phyloP scores from a whole-genome alignment of 2,888 invertebrate species.

The Synanthedon andrenaeformis region DNA sequence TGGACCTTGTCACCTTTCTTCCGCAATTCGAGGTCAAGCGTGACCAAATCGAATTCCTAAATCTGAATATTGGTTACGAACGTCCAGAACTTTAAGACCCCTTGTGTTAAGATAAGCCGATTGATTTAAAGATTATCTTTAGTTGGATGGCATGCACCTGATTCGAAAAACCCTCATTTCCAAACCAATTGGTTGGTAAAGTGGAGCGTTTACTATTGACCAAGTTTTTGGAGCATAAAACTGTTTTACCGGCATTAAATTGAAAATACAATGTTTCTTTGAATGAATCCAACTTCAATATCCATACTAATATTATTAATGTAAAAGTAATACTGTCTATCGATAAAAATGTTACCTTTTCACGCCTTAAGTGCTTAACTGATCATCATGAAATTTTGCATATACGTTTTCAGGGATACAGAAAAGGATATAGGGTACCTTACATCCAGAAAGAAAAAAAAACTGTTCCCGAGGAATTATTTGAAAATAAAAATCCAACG shows the following conservation, averaged over 20 bases:
- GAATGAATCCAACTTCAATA: conserved; percentile 11
- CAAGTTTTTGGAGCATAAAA: conserved; percentile 35
- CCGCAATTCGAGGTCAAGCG: conserved; percentile 58
- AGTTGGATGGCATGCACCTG: conserved; percentile 2
- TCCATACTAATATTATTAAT: neutral
- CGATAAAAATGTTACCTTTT: no score
- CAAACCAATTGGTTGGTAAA: conserved; percentile 9
- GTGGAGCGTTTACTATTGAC: conserved; percentile 8
- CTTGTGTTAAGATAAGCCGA: conserved; percentile 7
- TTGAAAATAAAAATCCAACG: no score
- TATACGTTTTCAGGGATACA: no score
- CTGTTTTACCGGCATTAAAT: conserved; percentile 30
- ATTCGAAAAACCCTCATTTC: conserved; percentile 8
- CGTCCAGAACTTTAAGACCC: conserved; percentile 16
- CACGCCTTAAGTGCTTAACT: no score
- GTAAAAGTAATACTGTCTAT: no score
- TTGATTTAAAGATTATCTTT: conserved; percentile 3
- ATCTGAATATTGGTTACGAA: conserved; percentile 24
- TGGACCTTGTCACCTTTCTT: conserved; percentile 52
- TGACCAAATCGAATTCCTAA: conserved; percentile 52
- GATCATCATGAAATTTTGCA: no score
- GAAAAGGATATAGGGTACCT: no score
- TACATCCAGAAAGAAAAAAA: no score
- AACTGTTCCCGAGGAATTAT: no score
- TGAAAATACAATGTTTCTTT: conserved; percentile 20